Evolutionary conservation across 2,797 vertebrate genomes (phyloP).

Genomic region (Trachurus trachurus): DNA sequence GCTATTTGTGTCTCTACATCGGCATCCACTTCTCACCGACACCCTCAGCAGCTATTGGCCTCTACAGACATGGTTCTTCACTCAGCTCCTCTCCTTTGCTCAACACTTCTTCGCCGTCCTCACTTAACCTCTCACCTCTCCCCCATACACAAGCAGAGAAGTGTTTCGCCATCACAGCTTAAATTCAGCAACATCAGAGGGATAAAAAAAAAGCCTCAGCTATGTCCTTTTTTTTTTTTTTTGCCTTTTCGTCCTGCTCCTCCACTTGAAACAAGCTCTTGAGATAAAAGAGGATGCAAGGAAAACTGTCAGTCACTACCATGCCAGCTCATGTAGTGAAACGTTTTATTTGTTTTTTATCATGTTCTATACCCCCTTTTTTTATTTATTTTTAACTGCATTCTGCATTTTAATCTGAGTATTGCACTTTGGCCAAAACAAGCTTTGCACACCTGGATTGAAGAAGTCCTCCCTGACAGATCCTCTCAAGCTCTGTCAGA

Average conservation of each 20-base stretch:
- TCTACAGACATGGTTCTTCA: slow-evolving; percentile 46
- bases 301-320: neutral
- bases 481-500: neutral
- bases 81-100: slow-evolving; percentile 28
- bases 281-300: slow-evolving; percentile 24
- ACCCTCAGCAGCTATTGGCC: slow-evolving; percentile 32
- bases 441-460: neutral
- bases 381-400: too few relatives aligned
- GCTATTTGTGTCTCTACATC: slow-evolving; percentile 44
- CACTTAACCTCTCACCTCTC: slow-evolving; percentile 38
- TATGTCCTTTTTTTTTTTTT: neutral
- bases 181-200: slow-evolving; percentile 26
- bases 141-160: neutral
- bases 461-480: too few relatives aligned
- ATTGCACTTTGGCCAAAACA: neutral
- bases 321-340: too few relatives aligned
- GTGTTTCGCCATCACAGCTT: slow-evolving; percentile 7
- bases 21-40: slow-evolving; percentile 20
- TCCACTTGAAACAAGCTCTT: slow-evolving; percentile 15
- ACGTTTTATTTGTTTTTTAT: too few relatives aligned
- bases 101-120: slow-evolving; percentile 24
- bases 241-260: neutral
- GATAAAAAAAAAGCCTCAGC: neutral
- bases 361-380: too few relatives aligned
- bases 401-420: too few relatives aligned